phyloP scores from a whole-genome alignment of 2,113 vertebrate species.

The Panthera uncia region DNA sequence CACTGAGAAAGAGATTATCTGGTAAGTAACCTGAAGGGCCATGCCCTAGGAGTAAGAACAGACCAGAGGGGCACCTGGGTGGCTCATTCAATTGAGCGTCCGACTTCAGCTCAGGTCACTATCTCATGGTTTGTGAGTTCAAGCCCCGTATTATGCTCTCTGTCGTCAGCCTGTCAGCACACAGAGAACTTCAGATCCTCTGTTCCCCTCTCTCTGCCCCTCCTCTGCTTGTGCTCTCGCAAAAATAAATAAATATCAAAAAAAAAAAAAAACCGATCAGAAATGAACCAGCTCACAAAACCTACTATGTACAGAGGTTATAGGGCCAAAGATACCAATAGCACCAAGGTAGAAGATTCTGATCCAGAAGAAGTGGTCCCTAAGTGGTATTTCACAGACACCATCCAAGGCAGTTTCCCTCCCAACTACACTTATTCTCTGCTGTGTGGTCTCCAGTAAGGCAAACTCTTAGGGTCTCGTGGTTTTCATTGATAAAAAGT shows the following conservation, averaged over 20 bases:
- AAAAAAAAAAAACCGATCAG: not conserved
- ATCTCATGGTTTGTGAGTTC: too few relatives aligned
- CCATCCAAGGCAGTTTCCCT: too few relatives aligned
- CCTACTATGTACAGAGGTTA: not conserved
- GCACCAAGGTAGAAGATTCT: not conserved
- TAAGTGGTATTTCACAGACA: not conserved
- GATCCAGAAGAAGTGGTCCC: not conserved
- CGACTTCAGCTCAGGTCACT: too few relatives aligned
- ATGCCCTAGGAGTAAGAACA: not conserved
- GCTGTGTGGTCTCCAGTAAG: not conserved
- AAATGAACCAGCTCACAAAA: not conserved
- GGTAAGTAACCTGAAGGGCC: not conserved
- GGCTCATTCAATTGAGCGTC: too few relatives aligned
- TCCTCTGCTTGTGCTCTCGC: too few relatives aligned
- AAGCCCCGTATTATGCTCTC: too few relatives aligned
- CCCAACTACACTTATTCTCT: not conserved
- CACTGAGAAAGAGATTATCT: not conserved
- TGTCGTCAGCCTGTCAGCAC: too few relatives aligned
- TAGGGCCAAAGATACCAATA: accelerated
- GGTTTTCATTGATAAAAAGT: not conserved
- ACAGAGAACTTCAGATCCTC: too few relatives aligned
- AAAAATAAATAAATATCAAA: too few relatives aligned
- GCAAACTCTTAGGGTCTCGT: not conserved
- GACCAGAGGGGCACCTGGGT: too few relatives aligned
- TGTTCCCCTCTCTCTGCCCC: too few relatives aligned